Percentiles rank a stretch among this genome's conserved stretches.
phyloP scores from a whole-genome alignment of 2,888 invertebrate genomes.

The Lacanobia oleracea region DNA sequence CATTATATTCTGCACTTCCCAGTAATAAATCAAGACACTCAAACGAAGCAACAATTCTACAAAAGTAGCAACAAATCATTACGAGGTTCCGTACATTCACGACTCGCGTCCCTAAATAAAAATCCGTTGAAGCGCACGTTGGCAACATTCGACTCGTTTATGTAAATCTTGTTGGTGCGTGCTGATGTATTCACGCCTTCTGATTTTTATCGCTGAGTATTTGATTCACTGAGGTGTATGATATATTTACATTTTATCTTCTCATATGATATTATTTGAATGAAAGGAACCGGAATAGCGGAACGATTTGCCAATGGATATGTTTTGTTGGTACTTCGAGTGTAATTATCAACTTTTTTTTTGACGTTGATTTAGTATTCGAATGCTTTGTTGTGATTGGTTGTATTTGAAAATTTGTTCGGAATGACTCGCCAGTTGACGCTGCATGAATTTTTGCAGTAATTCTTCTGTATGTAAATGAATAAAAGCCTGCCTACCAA shows the following conservation, averaged over 20 bases:
- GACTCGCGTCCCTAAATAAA: conserved; percentile 58
- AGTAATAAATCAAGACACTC: conserved; percentile 52
- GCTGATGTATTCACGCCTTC: conserved; percentile 77
- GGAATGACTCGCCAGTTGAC: neutral
- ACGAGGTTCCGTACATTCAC: conserved; percentile 54
- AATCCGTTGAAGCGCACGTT: conserved; percentile 64
- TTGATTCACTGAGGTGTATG: conserved; percentile 75
- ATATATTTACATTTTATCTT: conserved; percentile 75
- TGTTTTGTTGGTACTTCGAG: conserved; percentile 35
- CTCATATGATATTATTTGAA: conserved; percentile 67
- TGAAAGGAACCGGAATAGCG: conserved; percentile 62
- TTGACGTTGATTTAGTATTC: conserved; percentile 31
- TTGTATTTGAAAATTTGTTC: conserved; percentile 21
- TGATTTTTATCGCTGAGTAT: conserved; percentile 77
- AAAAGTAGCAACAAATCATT: conserved; percentile 62
- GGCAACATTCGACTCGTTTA: conserved; percentile 68
- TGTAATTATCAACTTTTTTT: conserved; percentile 31
- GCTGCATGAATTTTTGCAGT: conserved; percentile 7
- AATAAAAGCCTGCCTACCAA: conserved; percentile 29
- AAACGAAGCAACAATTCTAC: conserved; percentile 58
- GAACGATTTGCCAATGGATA: conserved; percentile 57
- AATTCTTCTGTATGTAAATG: conserved; percentile 25
- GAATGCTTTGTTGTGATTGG: conserved; percentile 28
- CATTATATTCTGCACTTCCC: conserved; percentile 43
- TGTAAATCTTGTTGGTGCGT: conserved; percentile 77